phyloP scores from a whole-genome alignment of 2,113 vertebrate genomes.

The Rutilus rutilus region DNA sequence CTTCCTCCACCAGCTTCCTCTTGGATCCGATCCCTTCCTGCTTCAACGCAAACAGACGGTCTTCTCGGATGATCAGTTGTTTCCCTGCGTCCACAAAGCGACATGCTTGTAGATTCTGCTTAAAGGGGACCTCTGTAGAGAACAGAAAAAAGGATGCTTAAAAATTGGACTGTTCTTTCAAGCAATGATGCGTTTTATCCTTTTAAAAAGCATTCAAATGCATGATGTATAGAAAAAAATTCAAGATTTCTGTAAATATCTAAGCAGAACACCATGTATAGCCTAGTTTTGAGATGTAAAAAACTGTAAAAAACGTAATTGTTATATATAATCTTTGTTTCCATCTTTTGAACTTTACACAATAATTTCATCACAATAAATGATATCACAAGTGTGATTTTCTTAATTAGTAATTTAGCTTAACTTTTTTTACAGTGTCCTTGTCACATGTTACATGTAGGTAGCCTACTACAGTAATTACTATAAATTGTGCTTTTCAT shows the following conservation, averaged over 20 bases:
- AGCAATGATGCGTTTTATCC: background rate
- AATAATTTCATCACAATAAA: background rate
- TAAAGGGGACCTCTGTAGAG: slow-evolving; percentile 53
- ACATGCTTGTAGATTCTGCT: slow-evolving; percentile 55
- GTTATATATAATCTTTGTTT: background rate
- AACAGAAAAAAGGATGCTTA: slow-evolving; percentile 5
- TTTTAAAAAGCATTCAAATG: background rate
- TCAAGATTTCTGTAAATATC: background rate
- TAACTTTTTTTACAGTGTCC: too few relatives aligned
- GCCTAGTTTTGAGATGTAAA: background rate
- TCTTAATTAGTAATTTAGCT: background rate
- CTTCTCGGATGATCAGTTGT: slow-evolving; percentile 77
- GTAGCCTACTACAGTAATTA: too few relatives aligned
- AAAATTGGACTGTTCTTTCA: background rate
- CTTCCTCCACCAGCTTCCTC: slow-evolving; percentile 39
- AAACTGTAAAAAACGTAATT: background rate
- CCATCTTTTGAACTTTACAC: background rate
- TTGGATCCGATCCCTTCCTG: slow-evolving; percentile 45
- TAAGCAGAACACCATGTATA: background rate
- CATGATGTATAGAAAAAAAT: background rate
- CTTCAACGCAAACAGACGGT: slow-evolving; percentile 61
- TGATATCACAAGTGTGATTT: too few relatives aligned
- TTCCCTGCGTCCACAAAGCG: slow-evolving; percentile 58
- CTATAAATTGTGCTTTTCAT: too few relatives aligned
- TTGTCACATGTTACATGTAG: too few relatives aligned